Conservation (phyloP, 2,797 vertebrate genomes). For the Botia kubotai region DNA sequence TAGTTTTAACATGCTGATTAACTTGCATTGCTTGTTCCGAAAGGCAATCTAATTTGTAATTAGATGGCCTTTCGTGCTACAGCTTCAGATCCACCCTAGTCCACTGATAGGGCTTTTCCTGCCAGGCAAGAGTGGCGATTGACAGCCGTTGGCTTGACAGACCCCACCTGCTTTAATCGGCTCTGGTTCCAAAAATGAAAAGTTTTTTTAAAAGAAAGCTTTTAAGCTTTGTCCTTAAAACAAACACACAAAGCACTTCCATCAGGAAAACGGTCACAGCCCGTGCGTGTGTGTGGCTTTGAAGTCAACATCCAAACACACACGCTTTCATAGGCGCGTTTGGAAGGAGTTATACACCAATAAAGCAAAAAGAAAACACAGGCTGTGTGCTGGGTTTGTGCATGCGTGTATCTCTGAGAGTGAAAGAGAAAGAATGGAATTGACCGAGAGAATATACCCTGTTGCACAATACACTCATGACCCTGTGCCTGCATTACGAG, state of each 20-base stretch:
- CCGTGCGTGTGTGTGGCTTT: constrained; percentile 33
- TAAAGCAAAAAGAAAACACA: constrained; percentile 46
- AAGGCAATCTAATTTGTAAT: not conserved
- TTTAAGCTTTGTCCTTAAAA: constrained; percentile 44
- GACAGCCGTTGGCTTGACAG: constrained; percentile 37
- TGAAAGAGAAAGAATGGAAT: constrained; percentile 21
- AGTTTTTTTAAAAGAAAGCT: constrained; percentile 38
- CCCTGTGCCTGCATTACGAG: not conserved
- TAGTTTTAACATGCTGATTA: not conserved
- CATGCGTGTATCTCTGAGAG: constrained; percentile 22
- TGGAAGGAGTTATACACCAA: constrained; percentile 12
- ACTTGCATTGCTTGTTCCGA: not conserved
- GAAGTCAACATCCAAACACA: constrained; percentile 49
- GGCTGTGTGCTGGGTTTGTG: constrained; percentile 38
- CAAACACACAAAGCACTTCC: constrained; percentile 47
- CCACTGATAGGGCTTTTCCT: constrained; percentile 46
- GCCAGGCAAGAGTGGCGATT: constrained; percentile 38
- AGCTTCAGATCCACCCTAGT: constrained; percentile 12
- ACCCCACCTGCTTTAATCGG: constrained; percentile 54
- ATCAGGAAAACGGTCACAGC: constrained; percentile 37
- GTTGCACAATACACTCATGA: constrained; percentile 1
- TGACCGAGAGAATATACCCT: not conserved
- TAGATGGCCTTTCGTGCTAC: constrained; percentile 35
- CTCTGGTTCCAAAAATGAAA: constrained; percentile 44
- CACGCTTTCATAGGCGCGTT: not conserved